A percentile compares a stretch with the other conserved stretches of the same genome.
phyloP scores from a whole-genome alignment of 2,888 invertebrate genomes.

The Beris chalybata region DNA sequence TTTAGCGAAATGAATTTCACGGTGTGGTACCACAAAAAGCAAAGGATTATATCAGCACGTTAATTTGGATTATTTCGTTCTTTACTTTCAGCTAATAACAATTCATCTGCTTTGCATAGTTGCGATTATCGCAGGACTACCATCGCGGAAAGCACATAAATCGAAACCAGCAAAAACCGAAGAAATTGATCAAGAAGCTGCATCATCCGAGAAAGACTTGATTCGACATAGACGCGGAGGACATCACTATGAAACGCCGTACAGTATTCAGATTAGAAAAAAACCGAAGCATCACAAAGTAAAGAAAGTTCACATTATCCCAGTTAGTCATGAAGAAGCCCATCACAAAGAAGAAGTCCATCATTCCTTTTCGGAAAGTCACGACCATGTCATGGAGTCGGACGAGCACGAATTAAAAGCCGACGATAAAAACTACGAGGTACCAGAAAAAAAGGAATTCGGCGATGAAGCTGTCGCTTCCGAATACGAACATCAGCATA shows the following conservation, averaged over 20 bases:
- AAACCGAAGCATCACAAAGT: constrained; percentile 42
- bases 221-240: constrained; percentile 45
- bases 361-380: constrained; percentile 50
- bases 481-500: constrained; percentile 34
- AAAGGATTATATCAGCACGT: not conserved
- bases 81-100: not conserved
- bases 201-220: constrained; percentile 35
- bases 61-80: not conserved
- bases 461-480: constrained; percentile 34
- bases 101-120: not conserved
- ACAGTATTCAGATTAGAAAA: constrained; percentile 42
- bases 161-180: constrained; percentile 56
- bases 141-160: not conserved
- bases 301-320: constrained; percentile 42
- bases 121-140: not conserved
- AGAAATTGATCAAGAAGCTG: constrained; percentile 42
- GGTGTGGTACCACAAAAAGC: constrained; percentile 1
- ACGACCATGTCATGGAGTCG: constrained; percentile 47
- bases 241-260: constrained; percentile 41
- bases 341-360: constrained; percentile 38
- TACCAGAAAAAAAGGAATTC: constrained; percentile 39
- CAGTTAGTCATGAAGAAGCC: constrained; percentile 35
- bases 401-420: constrained; percentile 37
- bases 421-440: constrained; percentile 42
- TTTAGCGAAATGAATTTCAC: constrained; percentile 15